These are phyloP conservation scores for Melikaiella ostensackeni DNA, from an alignment of 2,888 invertebrate species.

Conservation along the genomic window DNA sequence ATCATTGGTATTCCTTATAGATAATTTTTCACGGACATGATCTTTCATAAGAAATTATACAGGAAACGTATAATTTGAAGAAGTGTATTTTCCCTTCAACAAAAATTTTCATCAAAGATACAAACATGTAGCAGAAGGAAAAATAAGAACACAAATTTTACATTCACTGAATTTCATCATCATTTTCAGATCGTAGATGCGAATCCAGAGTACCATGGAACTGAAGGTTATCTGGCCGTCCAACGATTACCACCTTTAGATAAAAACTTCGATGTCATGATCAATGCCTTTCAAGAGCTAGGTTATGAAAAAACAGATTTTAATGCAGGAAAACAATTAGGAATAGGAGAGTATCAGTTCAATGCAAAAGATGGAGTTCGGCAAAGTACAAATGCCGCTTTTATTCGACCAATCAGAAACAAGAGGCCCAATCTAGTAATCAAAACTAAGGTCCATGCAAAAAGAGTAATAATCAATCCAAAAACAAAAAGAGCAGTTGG, in stretches of 20 bases:
- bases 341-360: slow-evolving; percentile 78
- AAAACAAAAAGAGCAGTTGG: slow-evolving; percentile 75
- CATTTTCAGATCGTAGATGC: slow-evolving; percentile 61
- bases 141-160: no score
- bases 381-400: slow-evolving; percentile 82
- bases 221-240: slow-evolving; percentile 82
- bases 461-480: slow-evolving; percentile 78
- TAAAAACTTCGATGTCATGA: slow-evolving; percentile 79
- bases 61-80: no score
- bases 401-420: slow-evolving; percentile 82
- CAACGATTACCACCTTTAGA: slow-evolving; percentile 77
- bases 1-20: no score
- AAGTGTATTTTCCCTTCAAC: no score
- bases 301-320: slow-evolving; percentile 81
- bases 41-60: no score
- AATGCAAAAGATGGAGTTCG: slow-evolving; percentile 77
- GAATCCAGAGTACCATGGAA: slow-evolving; percentile 80
- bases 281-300: slow-evolving; percentile 82
- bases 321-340: slow-evolving; percentile 80
- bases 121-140: no score
- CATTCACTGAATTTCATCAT: no score
- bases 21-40: neutral
- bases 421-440: slow-evolving; percentile 75
- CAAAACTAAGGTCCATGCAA: slow-evolving; percentile 78
- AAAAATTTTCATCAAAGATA: no score